Evolutionary conservation across 2,888 invertebrate species (phyloP), one percentile per base, ranked within the genome.

Genomic region (Noctua fimbriata): DNA sequence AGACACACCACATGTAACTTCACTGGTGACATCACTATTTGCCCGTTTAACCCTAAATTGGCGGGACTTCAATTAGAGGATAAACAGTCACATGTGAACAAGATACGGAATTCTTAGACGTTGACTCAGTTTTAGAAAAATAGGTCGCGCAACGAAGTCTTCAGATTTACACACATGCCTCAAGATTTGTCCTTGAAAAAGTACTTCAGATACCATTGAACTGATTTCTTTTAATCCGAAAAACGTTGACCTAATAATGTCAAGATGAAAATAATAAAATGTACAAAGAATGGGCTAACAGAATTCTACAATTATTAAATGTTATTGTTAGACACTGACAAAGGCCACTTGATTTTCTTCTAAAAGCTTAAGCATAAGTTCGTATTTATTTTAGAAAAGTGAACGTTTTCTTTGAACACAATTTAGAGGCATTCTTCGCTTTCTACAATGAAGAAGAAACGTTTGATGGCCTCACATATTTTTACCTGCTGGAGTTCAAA

Each of bases 31-130:
- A 89, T 92, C 92, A 92, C 75, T 77, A 85, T 87, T 82, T 82
- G 83, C 73, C 67, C 85, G 82, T 89, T 88, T 87, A 89, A 88
- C 87, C 88, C 86, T 89, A 90, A 92, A 91, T 90, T 91, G 90
- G 83, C 87, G 84, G 78, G 79, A 83, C 86, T 88, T 89, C 89
- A 92, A 92, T 92, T 91, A 87, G 78, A 78, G 80, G 85, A 87
- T 87, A 85, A 87, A 86, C 85, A 84, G 76, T 84, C 81, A 47
- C 73, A 85, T 67, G 44, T 72, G 82, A 65, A 69, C 82, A 76
- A 41, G 67, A 71, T 0, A 44, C 73, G n/a, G 82, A 83, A 92
- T 91, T 91, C 90, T 89, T 91, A 92, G 91, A 92, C 92, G 89
- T 87, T 90, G 89, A 90, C 81, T 91, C 89, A 87, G 85, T 75